Evolutionary conservation across 53 echinoderm and acorn worm genomes (phyloP), one percentile per base, ranked within the genome.

Genomic region (Patiria pectinifera): DNA sequence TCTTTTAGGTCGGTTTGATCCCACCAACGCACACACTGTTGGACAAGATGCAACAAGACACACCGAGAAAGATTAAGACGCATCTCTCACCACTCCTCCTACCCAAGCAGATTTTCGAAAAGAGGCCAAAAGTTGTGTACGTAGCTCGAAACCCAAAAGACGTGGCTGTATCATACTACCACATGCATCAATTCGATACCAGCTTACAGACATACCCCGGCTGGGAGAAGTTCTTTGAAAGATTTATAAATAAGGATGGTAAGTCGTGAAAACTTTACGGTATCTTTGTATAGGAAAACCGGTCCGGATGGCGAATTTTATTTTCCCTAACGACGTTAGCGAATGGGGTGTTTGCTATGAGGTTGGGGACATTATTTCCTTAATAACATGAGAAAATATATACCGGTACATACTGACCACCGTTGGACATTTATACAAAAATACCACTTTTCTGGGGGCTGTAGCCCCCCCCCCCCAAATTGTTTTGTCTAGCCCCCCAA

Each of bases 11-110:
- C 24, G 91, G 84, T 11, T 83, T 89, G 25, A 82, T 93, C n/a
- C 93, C 93, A 80, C 91, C 91, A 21, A 89, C 91, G 62, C 85
- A 94, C 24, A 59, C 84, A 21, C 78, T 94, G 14, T 76, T 94
- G 45, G 86, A 18, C 46, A 63, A 83, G 10, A 83, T 92, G 92
- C 82, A 92, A 45, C 49, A 63, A 21, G 89, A 79, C 66, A 91
- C 92, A 16, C 97, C 97, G 2, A 92, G 97, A 12, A 75, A 93
- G 59, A 92, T 97, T 59, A 97, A 97, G 94, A 97, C 96, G 12
- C 97, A 97, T 48, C 94, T 97, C 2, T 85, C 90, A n/a, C 89
- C 91, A 18, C 85, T 86, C 11, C 92, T 93, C 72, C 92, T 97
- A 2, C 97, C 97, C 4, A 74, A 69, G 45, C 93, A 96, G 84